Evolutionary conservation across 1,140 invertebrate genomes (phyloP), one percentile per base, ranked within the genome.

Genomic region (Ephestia elutella): DNA sequence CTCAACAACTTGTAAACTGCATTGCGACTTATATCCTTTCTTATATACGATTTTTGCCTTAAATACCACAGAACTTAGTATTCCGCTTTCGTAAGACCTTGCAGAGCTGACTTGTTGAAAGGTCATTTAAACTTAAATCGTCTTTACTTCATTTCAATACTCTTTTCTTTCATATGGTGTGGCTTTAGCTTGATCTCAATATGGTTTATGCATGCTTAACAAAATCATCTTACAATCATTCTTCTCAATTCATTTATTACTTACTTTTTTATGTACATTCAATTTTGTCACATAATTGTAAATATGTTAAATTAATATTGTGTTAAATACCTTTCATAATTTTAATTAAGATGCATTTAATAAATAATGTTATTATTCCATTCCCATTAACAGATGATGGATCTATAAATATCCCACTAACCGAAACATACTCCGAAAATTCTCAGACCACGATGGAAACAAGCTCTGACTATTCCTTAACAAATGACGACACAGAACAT

Each of bases 351-450:
- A 2, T 44, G 15, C 7, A 44, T 44, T 44, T 44, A n/a, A 73
- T 72, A 74, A 80, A 78, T 65, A 30, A 63, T 66, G 61, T 69
- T 67, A 54, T 73, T 79, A 64, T 83, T 83, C 58, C 71, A 73
- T 83, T 87, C 80, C 73, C 67, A 87, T 88, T 87, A 88, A 87
- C 86, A 88, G 86, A 88, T 88, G 81, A 78, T 72, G 74, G 71
- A 71, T 73, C 82, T 80, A 80, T 80, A 82, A 76, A 77, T 83
- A 61, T 81, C 76, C 72, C 80, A 88, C 80, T 88, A 87, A 87
- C 82, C 57, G 84, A 87, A 77, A 82, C 64, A 71, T 65, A 78
- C 75, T 73, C 71, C 70, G 71, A 76, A 64, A 62, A 58, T 56
- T 72, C 73, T 50, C 77, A 78, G 59, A 74, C 62, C n/a, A 67